Percentiles rank a stretch among this genome's conserved stretches.
These are phyloP conservation scores for Tinamus major DNA, from an alignment of 2,797 vertebrate genomes.

Conservation along the genomic window DNA sequence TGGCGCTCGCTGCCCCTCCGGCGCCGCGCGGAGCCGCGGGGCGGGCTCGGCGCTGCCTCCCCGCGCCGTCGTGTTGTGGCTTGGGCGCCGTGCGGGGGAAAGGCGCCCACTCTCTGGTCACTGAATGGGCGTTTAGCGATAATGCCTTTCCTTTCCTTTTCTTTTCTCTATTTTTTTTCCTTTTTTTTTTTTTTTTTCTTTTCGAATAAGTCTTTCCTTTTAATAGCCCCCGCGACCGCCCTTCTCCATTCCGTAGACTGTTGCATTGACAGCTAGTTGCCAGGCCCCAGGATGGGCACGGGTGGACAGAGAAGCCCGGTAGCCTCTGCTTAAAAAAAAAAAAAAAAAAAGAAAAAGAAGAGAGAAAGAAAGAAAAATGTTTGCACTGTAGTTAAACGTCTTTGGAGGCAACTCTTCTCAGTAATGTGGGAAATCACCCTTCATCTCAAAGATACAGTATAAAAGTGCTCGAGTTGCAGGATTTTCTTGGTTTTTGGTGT, in stretches of 20 bases:
- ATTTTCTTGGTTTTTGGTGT: constrained; percentile 80
- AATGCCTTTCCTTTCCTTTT: no score
- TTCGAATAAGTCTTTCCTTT: neutral
- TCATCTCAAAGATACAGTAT: constrained; percentile 32
- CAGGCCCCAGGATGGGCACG: constrained; percentile 15
- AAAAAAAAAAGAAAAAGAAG: no score
- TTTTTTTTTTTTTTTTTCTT: neutral
- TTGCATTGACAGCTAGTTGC: constrained; percentile 21
- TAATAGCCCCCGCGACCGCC: neutral
- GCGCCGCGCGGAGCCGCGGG: no score
- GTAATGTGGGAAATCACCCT: neutral
- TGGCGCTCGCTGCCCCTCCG: no score
- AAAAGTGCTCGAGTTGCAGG: constrained; percentile 71
- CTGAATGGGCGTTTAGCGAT: neutral
- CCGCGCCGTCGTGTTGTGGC: no score
- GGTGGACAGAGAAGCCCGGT: neutral
- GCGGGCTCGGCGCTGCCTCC: no score
- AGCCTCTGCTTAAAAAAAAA: neutral
- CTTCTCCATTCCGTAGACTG: neutral
- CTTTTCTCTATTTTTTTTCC: no score
- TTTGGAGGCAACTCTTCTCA: neutral
- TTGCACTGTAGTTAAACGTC: neutral
- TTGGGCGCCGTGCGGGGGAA: no score
- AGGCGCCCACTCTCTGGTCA: neutral
- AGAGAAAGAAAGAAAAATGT: neutral